Percentiles rank a stretch among this genome's conserved stretches.
phyloP scores from a whole-genome alignment of 1,140 invertebrate species.

The Neodiprion virginianus region DNA sequence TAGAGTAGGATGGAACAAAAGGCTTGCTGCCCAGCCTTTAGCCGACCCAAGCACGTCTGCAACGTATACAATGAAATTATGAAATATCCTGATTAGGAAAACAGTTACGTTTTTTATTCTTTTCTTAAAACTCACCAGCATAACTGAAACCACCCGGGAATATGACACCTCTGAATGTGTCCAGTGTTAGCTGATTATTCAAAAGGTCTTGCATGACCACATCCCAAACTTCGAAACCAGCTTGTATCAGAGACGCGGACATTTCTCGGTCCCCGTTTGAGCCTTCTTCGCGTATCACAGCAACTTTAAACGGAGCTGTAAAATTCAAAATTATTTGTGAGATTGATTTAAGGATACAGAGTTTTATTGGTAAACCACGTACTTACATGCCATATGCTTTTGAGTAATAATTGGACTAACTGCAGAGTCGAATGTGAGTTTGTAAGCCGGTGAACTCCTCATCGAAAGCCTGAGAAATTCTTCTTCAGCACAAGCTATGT shows the following conservation, averaged over 20 bases:
- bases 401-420: conserved; percentile 49
- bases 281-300: conserved; percentile 95
- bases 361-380: conserved; percentile 4
- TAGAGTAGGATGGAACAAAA: conserved; percentile 74
- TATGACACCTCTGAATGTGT: conserved; percentile 86
- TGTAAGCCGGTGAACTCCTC: conserved; percentile 70
- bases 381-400: conserved; percentile 38
- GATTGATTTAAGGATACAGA: not conserved
- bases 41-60: conserved; percentile 94
- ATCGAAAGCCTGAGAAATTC: conserved; percentile 72
- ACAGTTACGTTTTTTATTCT: conserved; percentile 10
- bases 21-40: conserved; percentile 95
- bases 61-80: conserved; percentile 17
- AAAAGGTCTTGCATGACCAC: conserved; percentile 91
- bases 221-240: conserved; percentile 93
- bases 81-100: conserved; percentile 19
- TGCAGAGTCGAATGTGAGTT: conserved; percentile 75
- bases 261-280: conserved; percentile 97
- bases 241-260: conserved; percentile 90
- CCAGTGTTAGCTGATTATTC: conserved; percentile 71
- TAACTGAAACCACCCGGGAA: conserved; percentile 99
- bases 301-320: conserved; percentile 72
- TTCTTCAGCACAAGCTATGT: conserved; percentile 77
- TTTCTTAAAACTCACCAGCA: conserved; percentile 69
- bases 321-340: conserved; percentile 6